Base-by-base conservation (phyloP, 2,797 vertebrate species). In the Sternarchorhynchus goeldii region DNA sequence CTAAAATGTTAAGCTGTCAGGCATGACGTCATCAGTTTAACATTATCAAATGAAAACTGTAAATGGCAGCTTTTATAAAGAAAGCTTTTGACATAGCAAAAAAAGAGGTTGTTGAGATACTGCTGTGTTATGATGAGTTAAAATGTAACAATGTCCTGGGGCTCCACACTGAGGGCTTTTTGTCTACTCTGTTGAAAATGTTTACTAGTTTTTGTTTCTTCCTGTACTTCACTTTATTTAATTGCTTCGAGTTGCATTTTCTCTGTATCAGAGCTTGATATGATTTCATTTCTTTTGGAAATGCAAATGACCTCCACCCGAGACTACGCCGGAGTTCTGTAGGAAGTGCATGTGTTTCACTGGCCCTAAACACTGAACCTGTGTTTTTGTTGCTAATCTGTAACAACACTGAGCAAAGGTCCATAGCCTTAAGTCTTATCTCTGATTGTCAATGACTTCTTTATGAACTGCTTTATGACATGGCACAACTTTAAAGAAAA, bases 181-280 rank as follows among this genome's bases (percentile, higher is more conserved):
- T 62, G 18, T 36, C 58, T 56, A 20, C 7, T 20, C 32, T 57
- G 2, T 12, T n/a, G 12, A 20, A 50, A 41, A 1, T 14, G 21
- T 21, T 21, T 67, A 58, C 18, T 55, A 17, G 32, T 25, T 56
- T 25, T 25, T 12, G 21, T 41, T n/a, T 2, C 45, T 12, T 53
- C n/a, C 71, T 20, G 73, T 29, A 80, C 41, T 66, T 76, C 34
- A 77, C 41, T 71, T 20, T 4, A 70, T 29, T 14, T 17, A 21
- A 2, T 56, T 69, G 45, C 10, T 32, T 53, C 69, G 18, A 31
- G 18, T 55, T 53, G 56, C 21, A 77, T 53, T 78, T 89, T 75
- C 91, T 93, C 91, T 92, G 92, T 90, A 92, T 92, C 92, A 93
- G 92, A 93, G 92, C 66, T 78, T 65, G 69, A 80, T 77, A 77